Evolutionary conservation across 1,140 invertebrate species (phyloP), one percentile per base, ranked within the genome.

Genomic region (Drosophila lowei): DNA sequence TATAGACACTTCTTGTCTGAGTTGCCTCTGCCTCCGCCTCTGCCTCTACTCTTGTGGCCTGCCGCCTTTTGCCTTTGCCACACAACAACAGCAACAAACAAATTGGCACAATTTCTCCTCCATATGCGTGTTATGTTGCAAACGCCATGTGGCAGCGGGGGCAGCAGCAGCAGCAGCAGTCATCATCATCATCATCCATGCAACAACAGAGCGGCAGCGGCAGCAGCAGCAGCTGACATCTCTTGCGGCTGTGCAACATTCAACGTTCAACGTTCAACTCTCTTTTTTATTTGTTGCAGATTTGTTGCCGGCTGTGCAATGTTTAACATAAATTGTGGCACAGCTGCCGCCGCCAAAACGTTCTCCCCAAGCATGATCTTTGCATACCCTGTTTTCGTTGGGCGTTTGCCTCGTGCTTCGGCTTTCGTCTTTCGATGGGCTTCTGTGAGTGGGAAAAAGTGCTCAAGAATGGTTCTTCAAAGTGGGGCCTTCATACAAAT

Each of bases 21-120:
- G n/a, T n/a, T 79, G 47, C 34, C 67, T 52, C 38, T 48, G 15
- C 30, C 16, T 6, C 23, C 5, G 30, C 6, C 7, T 16, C 25
- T 23, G 15, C 3, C 7, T 42, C 53, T 15, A 7, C 21, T 15
- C 38, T 25, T 43, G 34, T 55, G 34, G 44, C 41, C 50, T 62
- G n/a, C 41, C 48, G 59, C 81, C 72, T 86, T 67, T 67, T 70
- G 67, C 64, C 77, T 80, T 86, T 64, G 83, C 59, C 56, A 58
- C 52, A 42, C 41, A 28, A 49, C 68, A 67, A 68, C 63, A 70
- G 66, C 57, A 34, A 54, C 83, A 83, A 86, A 68, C 83, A 86
- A 86, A 86, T 86, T 86, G 81, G 78, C 83, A 88, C 81, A 86
- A 86, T 86, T 86, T 86, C 81, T 88, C 81, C 77, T 58, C 47